Conservation (phyloP, 2,888 invertebrate genomes). For the Zhuqinia jingwanae region DNA sequence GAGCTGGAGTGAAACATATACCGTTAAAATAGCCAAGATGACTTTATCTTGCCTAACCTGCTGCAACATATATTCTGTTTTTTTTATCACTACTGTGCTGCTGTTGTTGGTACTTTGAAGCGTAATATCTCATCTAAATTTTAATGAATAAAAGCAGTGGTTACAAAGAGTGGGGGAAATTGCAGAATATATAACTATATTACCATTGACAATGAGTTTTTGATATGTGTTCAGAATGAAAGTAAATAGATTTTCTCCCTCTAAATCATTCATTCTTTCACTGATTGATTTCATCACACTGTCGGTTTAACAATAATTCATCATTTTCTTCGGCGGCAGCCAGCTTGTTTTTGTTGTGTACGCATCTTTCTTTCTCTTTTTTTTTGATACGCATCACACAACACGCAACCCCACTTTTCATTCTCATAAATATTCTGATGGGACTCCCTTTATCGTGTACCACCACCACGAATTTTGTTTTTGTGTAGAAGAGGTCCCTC, state of each 20-base stretch:
- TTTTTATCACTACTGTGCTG: too few species aligned
- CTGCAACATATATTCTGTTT: not conserved
- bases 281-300: conserved; percentile 74
- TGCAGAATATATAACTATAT: not conserved
- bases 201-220: conserved; percentile 4
- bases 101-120: too few species aligned
- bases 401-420: not conserved
- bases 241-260: conserved; percentile 37
- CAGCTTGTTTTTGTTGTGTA: conserved; percentile 10
- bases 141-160: not conserved
- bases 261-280: conserved; percentile 44
- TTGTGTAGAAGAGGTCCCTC: not conserved
- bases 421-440: not conserved
- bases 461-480: conserved; percentile 40
- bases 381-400: not conserved
- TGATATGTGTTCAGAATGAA: conserved; percentile 14
- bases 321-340: conserved; percentile 56
- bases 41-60: not conserved
- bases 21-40: not conserved
- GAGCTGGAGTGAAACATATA: not conserved
- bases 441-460: not conserved
- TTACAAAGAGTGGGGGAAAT: not conserved
- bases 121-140: conserved; percentile 1
- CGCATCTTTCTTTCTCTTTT: too few species aligned
- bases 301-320: conserved; percentile 55